These are phyloP conservation scores for Paramormyrops hopkinsi DNA, from an alignment of 2,797 vertebrate species.

Conservation along the genomic window DNA sequence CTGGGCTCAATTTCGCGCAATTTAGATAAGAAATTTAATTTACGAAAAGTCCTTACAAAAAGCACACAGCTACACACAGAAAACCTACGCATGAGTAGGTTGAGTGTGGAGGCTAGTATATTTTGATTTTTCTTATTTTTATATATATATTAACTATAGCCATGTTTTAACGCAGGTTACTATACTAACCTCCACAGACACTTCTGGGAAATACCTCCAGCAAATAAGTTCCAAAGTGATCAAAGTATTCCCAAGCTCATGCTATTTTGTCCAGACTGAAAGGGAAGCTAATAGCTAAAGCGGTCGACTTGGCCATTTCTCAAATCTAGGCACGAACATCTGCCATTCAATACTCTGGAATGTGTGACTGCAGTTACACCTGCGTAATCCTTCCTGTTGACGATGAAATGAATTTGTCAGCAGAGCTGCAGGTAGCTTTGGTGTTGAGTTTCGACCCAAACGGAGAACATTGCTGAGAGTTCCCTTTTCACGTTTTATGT, in stretches of 20 bases:
- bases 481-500: slow-evolving; percentile 38
- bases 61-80: not conserved
- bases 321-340: slow-evolving; percentile 65
- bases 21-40: slow-evolving; percentile 31
- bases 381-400: slow-evolving; percentile 57
- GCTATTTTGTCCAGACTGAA: not conserved
- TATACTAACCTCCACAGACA: not conserved
- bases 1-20: slow-evolving; percentile 48
- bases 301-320: slow-evolving; percentile 56
- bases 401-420: slow-evolving; percentile 48
- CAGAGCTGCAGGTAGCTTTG: slow-evolving; percentile 52
- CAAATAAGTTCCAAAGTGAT: not conserved
- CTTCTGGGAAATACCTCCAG: not conserved
- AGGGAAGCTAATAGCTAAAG: slow-evolving; percentile 41
- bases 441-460: slow-evolving; percentile 41
- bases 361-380: slow-evolving; percentile 46
- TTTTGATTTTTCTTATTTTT: not conserved
- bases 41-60: not conserved
- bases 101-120: not conserved
- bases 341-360: slow-evolving; percentile 64
- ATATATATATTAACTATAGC: not conserved
- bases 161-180: not conserved
- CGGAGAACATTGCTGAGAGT: slow-evolving; percentile 22
- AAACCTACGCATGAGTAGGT: not conserved
- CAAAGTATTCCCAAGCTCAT: slow-evolving; percentile 19